phyloP scores from a whole-genome alignment of 23 tunicate genomes.

The Oikopleura dioica region DNA sequence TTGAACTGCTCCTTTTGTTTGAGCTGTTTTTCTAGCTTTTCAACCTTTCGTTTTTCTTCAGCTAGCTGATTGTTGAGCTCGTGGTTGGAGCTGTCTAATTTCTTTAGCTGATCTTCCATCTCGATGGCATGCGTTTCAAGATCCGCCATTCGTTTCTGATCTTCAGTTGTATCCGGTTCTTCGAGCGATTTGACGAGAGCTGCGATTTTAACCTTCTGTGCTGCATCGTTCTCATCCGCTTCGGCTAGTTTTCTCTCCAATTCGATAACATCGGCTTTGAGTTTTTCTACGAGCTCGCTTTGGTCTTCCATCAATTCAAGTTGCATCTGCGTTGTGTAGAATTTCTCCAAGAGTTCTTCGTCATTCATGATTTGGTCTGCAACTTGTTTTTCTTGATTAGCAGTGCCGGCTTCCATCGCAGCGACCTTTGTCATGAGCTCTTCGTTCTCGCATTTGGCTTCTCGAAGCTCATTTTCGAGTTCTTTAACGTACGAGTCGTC shows the following conservation, averaged over 20 bases:
- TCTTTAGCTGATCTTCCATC: background rate
- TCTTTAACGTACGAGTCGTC: too few relatives aligned
- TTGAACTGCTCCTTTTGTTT: background rate
- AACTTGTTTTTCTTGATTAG: background rate
- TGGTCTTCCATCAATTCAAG: background rate
- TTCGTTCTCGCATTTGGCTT: too few relatives aligned
- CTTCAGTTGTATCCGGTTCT: too few relatives aligned
- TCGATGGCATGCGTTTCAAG: background rate
- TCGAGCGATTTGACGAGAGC: too few relatives aligned
- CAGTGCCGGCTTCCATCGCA: background rate
- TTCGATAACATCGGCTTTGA: too few relatives aligned
- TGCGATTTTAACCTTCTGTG: too few relatives aligned
- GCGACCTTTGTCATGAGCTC: background rate
- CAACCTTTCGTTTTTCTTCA: constrained; percentile 15
- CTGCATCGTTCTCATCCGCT: too few relatives aligned
- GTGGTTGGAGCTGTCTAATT: background rate
- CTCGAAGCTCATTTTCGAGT: too few relatives aligned
- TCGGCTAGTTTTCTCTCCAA: too few relatives aligned
- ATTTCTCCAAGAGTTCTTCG: background rate
- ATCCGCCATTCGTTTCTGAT: too few relatives aligned
- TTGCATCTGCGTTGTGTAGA: background rate
- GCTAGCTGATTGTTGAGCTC: background rate
- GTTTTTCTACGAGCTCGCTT: background rate
- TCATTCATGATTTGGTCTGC: background rate
- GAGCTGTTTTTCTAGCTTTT: constrained; percentile 12